phyloP scores from a whole-genome alignment of 2,113 vertebrate species.

The Cairina moschata region DNA sequence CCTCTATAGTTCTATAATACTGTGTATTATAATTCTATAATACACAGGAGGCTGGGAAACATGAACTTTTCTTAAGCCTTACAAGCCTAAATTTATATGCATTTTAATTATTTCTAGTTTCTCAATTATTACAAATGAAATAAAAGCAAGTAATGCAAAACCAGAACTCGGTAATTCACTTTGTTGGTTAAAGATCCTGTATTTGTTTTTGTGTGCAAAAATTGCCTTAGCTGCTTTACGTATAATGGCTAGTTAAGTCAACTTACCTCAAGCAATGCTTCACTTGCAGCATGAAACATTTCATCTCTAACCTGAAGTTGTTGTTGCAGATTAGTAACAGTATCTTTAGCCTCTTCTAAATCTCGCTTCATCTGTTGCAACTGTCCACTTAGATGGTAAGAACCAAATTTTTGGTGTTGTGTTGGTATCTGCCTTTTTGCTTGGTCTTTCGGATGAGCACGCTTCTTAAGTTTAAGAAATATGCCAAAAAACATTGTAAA shows the following conservation, averaged over 20 bases:
- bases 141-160: neutral
- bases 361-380: constrained; percentile 74
- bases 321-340: constrained; percentile 73
- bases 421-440: constrained; percentile 64
- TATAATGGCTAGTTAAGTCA: neutral
- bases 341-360: constrained; percentile 75
- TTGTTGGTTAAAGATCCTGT: neutral
- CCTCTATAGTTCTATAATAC: too few species aligned
- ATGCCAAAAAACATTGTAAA: neutral
- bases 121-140: neutral
- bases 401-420: constrained; percentile 78
- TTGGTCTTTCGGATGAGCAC: constrained; percentile 67
- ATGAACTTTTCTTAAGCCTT: neutral
- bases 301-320: constrained; percentile 78
- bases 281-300: constrained; percentile 76
- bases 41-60: too few species aligned
- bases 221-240: neutral
- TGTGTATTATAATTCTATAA: too few species aligned
- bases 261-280: constrained; percentile 85
- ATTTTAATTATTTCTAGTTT: neutral
- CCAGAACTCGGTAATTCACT: neutral
- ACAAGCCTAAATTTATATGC: too few species aligned
- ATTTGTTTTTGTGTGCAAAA: neutral
- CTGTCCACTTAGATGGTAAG: constrained; percentile 80
- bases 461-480: constrained; percentile 44